Conservation (phyloP, 2,113 vertebrate genomes). For the Gambusia affinis region DNA sequence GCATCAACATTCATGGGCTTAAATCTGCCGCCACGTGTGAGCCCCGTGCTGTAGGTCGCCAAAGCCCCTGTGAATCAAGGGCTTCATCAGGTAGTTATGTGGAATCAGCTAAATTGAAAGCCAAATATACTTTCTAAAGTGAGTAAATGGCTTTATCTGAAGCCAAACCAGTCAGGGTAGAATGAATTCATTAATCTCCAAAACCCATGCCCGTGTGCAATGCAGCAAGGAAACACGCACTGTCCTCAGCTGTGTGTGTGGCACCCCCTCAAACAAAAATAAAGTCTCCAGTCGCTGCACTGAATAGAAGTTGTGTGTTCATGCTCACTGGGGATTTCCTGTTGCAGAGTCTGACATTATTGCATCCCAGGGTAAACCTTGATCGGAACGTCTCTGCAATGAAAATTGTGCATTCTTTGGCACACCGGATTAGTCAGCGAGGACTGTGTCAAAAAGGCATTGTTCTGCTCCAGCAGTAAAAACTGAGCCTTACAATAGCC, state of each 20-base stretch:
- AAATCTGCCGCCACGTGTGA: conserved; percentile 41
- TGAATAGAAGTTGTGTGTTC: conserved; percentile 66
- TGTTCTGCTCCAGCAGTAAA: conserved; percentile 45
- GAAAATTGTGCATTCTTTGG: conserved; percentile 57
- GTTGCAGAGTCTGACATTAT: conserved; percentile 58
- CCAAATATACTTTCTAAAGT: conserved; percentile 54
- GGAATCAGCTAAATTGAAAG: conserved; percentile 65
- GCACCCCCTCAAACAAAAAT: conserved; percentile 46
- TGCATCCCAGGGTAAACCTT: conserved; percentile 46
- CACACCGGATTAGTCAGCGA: conserved; percentile 20
- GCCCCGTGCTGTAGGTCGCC: conserved; percentile 53
- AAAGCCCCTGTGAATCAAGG: conserved; percentile 50
- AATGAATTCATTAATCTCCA: conserved; percentile 54
- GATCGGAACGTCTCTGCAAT: conserved; percentile 51
- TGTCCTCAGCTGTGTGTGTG: conserved; percentile 28
- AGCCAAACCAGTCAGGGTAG: conserved; percentile 56
- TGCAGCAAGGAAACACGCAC: conserved; percentile 35
- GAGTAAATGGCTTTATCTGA: conserved; percentile 51
- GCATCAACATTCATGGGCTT: conserved; percentile 50
- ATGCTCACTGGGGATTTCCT: conserved; percentile 68
- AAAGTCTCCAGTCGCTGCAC: conserved; percentile 45
- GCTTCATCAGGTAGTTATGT: conserved; percentile 58
- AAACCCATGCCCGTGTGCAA: conserved; percentile 43
- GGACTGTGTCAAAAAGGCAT: conserved; percentile 59
- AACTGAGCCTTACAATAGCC: conserved; percentile 11